phyloP scores from a whole-genome alignment of 2,888 invertebrate species.

The Mechanitis messenoides region DNA sequence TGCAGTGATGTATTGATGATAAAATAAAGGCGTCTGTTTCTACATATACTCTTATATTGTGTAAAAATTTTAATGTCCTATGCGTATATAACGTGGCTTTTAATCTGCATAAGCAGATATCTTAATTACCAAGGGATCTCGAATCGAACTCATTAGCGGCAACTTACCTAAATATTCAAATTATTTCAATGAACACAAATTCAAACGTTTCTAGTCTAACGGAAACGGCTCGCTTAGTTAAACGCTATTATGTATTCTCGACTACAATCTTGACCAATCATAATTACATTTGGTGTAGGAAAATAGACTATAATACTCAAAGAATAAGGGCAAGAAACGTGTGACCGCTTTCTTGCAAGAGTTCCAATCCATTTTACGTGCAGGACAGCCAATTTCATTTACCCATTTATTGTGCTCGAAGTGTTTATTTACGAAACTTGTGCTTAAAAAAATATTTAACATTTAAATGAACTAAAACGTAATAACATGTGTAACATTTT shows the following conservation, averaged over 20 bases:
- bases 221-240: constrained; percentile 32
- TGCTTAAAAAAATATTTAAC: constrained; percentile 6
- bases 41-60: too few species aligned
- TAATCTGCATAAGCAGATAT: not conserved
- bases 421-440: constrained; percentile 29
- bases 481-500: constrained; percentile 2
- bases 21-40: too few species aligned
- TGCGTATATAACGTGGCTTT: too few species aligned
- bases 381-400: constrained; percentile 58
- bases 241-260: constrained; percentile 43
- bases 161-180: constrained; percentile 2
- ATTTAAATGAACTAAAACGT: too few species aligned
- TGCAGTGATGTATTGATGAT: too few species aligned
- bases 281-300: constrained; percentile 18
- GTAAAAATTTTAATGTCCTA: too few species aligned
- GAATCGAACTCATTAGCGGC: not conserved
- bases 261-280: constrained; percentile 32
- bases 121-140: not conserved
- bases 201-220: constrained; percentile 14
- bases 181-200: constrained; percentile 18
- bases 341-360: constrained; percentile 35
- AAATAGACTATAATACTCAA: constrained; percentile 27
- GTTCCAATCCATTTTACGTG: constrained; percentile 50
- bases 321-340: constrained; percentile 25
- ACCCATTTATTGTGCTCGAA: constrained; percentile 37